Base-by-base conservation (phyloP, 1,140 invertebrate genomes). In the Drosophila arawakana region DNA sequence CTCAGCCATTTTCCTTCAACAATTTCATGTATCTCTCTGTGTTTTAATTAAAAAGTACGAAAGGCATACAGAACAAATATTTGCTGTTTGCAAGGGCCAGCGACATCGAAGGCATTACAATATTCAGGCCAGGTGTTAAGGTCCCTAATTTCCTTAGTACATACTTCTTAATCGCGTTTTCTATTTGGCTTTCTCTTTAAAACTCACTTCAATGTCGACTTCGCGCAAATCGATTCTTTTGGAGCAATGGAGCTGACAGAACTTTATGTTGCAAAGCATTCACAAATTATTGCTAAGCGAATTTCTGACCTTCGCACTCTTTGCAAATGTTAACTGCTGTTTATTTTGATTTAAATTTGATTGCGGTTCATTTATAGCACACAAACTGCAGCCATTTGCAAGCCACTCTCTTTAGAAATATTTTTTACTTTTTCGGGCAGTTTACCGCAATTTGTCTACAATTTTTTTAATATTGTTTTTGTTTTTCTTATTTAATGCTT, bases 21-120 rank as follows among this genome's bases (percentile, higher is more conserved):
- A 52, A 35, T 47, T 67, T 61, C 63, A 63, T 66, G 63, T 43
- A 9, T 43, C 57, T 63, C 8, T 11, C 30, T 52, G 25, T 41
- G 37, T 86, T 82, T 85, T 85, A 85, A 85, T 85, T 85, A 85
- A 85, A 85, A 85, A 73, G 67, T 73, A 71, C 69, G 73, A 84
- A 84, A 73, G 70, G 68, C 60, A 74, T 60, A 68, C 58, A 55
- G 30, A 30, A 25, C 52, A 70, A 74, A 62, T 44, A 44, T 70
- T 62, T 55, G 43, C 50, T 35, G 25, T 52, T 52, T 52, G 5
- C 25, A 25, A 5, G 30, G 30, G n/a, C 30, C 50, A 52, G n/a
- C 50, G 50, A 9, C 50, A 52, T 35, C 50, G 11, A 44, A 35
- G 13, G 30, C 54, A 52, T 50, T 57, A 35, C 7, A n/a, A 47